Base-by-base conservation (phyloP, 2,113 vertebrate species). In the Genyomyrus donnyi region DNA sequence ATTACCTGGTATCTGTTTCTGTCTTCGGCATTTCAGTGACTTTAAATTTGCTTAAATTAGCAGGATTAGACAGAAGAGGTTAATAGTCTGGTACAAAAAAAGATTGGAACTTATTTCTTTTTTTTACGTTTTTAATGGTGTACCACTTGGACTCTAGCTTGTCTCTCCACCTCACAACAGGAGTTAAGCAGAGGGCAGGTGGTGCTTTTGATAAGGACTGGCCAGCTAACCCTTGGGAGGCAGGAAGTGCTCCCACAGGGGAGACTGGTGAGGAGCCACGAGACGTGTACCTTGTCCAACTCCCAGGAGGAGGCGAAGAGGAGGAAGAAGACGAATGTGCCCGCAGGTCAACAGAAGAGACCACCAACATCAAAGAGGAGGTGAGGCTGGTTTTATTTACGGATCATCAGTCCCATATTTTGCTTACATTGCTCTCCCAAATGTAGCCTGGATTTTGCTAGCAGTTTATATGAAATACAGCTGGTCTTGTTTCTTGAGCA, bases 281-380 rank as follows among this genome's bases (percentile, higher is more conserved):
- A 93, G 95, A 96, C 92, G 92, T 95, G 94, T 95, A 95, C 94
- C 93, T 94, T 77, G 92, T 94, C 90, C 95, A 95, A 93, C 94
- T 94, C 94, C 95, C 95, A 10, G 91, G 93, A 92, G 94, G 95
- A 95, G 91, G 94, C 94, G 88, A 94, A 92, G 90, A 84, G 93
- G 93, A 92, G 93, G 91, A 94, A 93, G 93, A 93, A 91, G 95
- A 95, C 90, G 94, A 94, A 93, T 92, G 93, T 90, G 93, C 94
- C 86, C 85, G 91, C 24, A 93, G 92, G 91, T 94, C 95, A 94
- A 94, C 93, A 93, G 95, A 96, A 94, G 96, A 96, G 94, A 95
- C 93, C 86, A 91, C 94, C 92, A 92, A 94, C 92, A 96, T 96
- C 95, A 96, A 96, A 95, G 96, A 96, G 95, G 96, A 96, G 96